A percentile compares a stretch with the other conserved stretches of the same genome.
Evolutionary conservation across 2,113 vertebrate genomes (phyloP).

Genomic region (Octodon degus): DNA sequence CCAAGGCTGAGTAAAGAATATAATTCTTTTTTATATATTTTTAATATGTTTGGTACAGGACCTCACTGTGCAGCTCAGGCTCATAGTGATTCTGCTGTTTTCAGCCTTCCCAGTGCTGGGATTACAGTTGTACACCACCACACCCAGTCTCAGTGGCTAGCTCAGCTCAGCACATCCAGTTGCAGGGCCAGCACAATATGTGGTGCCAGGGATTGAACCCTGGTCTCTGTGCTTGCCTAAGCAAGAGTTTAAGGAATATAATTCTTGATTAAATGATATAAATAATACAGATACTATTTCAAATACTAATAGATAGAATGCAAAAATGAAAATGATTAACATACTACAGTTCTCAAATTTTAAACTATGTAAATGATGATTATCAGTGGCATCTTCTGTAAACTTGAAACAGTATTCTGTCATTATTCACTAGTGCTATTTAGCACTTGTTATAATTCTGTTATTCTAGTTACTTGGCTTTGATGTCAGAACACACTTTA

Average conservation of each 20-base stretch:
- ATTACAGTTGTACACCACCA: too few relatives aligned
- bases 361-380: neutral
- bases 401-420: neutral
- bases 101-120: too few relatives aligned
- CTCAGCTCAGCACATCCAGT: too few relatives aligned
- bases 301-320: neutral
- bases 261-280: slow-evolving; percentile 11
- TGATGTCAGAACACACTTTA: neutral
- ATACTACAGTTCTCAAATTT: neutral
- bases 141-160: too few relatives aligned
- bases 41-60: too few relatives aligned
- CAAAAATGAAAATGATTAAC: neutral
- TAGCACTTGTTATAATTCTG: neutral
- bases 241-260: neutral
- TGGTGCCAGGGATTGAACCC: too few relatives aligned
- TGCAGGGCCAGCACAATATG: too few relatives aligned
- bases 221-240: too few relatives aligned
- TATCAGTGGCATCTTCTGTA: neutral
- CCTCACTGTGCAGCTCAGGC: too few relatives aligned
- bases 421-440: neutral
- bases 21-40: too few relatives aligned
- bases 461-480: neutral
- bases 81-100: too few relatives aligned
- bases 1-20: neutral
- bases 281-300: neutral